Percentiles rank a stretch among this genome's conserved stretches.
Conservation (phyloP, 2,888 invertebrate species). For the Chrysolina oricalcia region DNA sequence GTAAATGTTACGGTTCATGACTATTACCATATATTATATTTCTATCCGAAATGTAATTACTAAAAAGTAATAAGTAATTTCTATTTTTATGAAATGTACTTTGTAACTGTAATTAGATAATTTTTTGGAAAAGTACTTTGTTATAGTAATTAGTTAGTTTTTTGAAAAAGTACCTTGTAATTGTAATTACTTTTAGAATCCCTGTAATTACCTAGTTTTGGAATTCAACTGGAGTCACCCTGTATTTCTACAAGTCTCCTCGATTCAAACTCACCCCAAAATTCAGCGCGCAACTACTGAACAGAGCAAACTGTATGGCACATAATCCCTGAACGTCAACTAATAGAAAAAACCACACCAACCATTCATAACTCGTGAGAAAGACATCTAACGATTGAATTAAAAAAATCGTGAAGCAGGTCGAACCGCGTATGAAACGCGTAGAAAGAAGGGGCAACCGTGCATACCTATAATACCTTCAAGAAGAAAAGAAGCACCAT, state of each 20-base stretch:
- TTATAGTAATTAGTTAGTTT: too few species aligned
- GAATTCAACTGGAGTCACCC: too few species aligned
- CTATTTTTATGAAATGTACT: too few species aligned
- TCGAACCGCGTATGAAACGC: neutral
- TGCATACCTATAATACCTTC: neutral
- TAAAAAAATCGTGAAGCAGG: slow-evolving; percentile 5
- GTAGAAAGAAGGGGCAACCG: neutral
- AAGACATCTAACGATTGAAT: neutral
- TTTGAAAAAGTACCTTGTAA: too few species aligned
- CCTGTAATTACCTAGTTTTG: too few species aligned
- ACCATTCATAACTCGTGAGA: slow-evolving; percentile 7
- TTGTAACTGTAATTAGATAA: too few species aligned
- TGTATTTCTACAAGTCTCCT: neutral
- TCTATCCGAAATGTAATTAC: too few species aligned
- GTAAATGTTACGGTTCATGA: too few species aligned
- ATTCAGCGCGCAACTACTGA: neutral
- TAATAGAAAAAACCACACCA: neutral
- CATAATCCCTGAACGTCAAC: neutral
- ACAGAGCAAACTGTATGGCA: neutral
- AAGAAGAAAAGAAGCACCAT: neutral
- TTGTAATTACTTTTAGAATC: too few species aligned
- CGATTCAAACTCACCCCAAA: slow-evolving; percentile 4
- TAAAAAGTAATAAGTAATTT: too few species aligned
- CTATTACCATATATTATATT: too few species aligned
- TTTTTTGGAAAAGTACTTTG: too few species aligned